Conservation (phyloP, 2,888 invertebrate genomes). For the Clunio marinus region DNA sequence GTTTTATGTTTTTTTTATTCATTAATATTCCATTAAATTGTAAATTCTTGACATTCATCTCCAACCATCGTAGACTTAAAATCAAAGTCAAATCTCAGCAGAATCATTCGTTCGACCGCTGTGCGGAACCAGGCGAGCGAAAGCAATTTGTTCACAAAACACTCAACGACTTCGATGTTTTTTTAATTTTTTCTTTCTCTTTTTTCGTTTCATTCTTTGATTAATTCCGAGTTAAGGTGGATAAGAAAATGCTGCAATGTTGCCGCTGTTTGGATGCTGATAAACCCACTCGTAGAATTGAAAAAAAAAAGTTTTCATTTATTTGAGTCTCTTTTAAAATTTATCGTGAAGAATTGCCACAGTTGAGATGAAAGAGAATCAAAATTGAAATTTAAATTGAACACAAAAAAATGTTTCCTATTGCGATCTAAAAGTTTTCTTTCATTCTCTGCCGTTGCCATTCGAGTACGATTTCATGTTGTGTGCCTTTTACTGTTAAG, state of each 20-base stretch:
- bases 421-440: background rate
- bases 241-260: constrained; percentile 4
- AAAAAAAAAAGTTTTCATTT: too few species aligned
- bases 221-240: background rate
- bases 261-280: background rate
- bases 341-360: background rate
- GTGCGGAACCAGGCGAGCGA: background rate
- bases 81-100: constrained; percentile 10
- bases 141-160: constrained; percentile 2
- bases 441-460: background rate
- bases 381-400: constrained; percentile 1
- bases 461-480: background rate
- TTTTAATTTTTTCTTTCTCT: background rate
- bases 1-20: background rate
- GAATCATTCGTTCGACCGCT: background rate
- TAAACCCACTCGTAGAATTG: background rate
- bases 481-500: constrained; percentile 1
- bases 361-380: background rate
- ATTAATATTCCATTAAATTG: constrained; percentile 22
- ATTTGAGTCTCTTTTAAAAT: background rate
- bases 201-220: background rate
- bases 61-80: background rate
- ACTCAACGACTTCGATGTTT: background rate
- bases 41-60: background rate
- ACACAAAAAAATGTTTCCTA: constrained; percentile 3